Base-by-base conservation (phyloP, 2,113 vertebrate species). In the Rhodinocichla rosea region DNA sequence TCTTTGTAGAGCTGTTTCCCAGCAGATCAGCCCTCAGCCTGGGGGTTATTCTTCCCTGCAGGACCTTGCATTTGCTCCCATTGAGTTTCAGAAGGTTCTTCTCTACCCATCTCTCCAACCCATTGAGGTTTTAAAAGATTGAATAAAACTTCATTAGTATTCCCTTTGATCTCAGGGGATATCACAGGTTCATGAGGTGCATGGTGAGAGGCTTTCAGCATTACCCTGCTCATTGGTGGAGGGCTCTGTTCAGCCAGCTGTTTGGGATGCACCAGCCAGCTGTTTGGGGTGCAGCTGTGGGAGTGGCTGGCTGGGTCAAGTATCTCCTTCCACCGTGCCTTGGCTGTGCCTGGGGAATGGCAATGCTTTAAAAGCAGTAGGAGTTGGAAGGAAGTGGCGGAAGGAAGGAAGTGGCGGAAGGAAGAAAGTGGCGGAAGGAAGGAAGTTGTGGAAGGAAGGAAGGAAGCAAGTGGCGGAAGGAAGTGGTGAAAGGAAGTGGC, bases 221-320 rank as follows among this genome's bases (percentile, higher is more conserved):
- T 32, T 19, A 13, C 18, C 18, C 19, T 0, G 3, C 24, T 55
- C 1, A 1, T 28, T 37, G 13, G 2, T 21, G n/a, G 14, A 20
- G 37, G n/a, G 7, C 8, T 35, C 32, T 28, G 18, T 6, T 2
- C n/a, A 21, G 17, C 44, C 74, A 39, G 73, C 15, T 76, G 42
- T 32, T 76, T 2, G 15, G n/a, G 30, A 28, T 40, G 69, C 35
- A 17, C 10, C 33, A 22, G 7, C 52, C 73, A 47, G 42, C 55
- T 76, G 74, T 39, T 49, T 0, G 2, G 40, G 18, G 18, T 70
- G 84, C 65, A 30, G 37, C n/a, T 1, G 4, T 1, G 33, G 33
- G 6, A 17, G 26, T 2, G 8, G 3, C 37, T 71, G 35, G 30
- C 11, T 0, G 0, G 17, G 21, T 18, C 30, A 8, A 15, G 13